phyloP scores from a whole-genome alignment of 2,888 invertebrate genomes.

The Sceliomorpha sp. region DNA sequence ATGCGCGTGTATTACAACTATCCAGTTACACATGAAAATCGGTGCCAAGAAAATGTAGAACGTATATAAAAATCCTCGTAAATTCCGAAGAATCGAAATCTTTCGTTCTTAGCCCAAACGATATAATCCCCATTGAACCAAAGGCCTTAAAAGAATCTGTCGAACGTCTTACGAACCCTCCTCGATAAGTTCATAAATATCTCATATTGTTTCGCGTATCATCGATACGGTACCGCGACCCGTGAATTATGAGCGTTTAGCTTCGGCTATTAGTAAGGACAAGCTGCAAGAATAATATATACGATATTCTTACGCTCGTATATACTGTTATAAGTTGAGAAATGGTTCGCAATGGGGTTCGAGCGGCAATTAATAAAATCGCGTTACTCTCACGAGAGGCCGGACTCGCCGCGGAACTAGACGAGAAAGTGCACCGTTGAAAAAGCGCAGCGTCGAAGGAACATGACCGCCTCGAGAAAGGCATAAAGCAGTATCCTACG shows the following conservation, averaged over 20 bases:
- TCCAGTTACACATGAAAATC: too few species aligned
- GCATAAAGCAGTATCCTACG: conserved; percentile 42
- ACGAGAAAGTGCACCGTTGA: conserved; percentile 20
- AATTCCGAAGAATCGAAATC: too few species aligned
- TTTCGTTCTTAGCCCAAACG: too few species aligned
- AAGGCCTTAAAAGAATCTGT: too few species aligned
- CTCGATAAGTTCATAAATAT: conserved; percentile 50
- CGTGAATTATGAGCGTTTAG: conserved; percentile 29
- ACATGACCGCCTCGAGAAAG: conserved; percentile 43
- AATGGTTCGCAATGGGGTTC: conserved; percentile 25
- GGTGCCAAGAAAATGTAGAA: too few species aligned
- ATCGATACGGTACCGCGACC: conserved; percentile 29
- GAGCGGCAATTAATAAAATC: conserved; percentile 41
- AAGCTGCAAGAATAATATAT: conserved; percentile 35
- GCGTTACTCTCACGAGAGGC: conserved; percentile 5
- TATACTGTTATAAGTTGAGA: conserved; percentile 11
- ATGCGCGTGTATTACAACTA: too few species aligned
- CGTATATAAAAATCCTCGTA: too few species aligned
- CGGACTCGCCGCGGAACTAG: conserved; percentile 11
- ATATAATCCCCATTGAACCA: too few species aligned
- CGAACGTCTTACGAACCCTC: too few species aligned
- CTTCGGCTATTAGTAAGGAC: conserved; percentile 34
- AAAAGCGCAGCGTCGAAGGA: conserved; percentile 17
- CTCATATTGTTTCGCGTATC: conserved; percentile 39
- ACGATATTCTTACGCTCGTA: conserved; percentile 11